Percentiles rank a stretch among this genome's conserved stretches.
Conservation (phyloP, 2,113 vertebrate species). For the Apteryx owenii region DNA sequence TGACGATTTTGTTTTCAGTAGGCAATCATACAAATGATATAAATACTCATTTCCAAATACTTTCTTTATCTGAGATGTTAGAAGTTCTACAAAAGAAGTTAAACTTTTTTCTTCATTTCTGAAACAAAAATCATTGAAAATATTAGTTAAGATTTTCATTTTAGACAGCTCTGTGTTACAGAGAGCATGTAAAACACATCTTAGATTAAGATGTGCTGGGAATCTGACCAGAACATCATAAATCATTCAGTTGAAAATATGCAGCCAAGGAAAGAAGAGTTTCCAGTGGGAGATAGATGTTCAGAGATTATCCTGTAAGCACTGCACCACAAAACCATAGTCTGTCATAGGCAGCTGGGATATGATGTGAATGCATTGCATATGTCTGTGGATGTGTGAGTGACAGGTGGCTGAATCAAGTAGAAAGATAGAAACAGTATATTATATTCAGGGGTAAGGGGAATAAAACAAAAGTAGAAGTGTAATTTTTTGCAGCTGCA, state of each 20-base stretch:
- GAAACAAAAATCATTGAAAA: not conserved
- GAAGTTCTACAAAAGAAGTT: not conserved
- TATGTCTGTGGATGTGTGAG: not conserved
- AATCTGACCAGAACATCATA: not conserved
- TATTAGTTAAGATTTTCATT: not conserved
- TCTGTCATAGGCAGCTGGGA: not conserved
- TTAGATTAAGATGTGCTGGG: not conserved
- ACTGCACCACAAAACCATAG: not conserved
- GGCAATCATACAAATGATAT: not conserved
- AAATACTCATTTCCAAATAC: not conserved
- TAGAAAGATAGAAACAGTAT: not conserved
- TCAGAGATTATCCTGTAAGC: not conserved
- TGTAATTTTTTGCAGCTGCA: constrained; percentile 37
- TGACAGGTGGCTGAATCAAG: constrained; percentile 17
- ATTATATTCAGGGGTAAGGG: not conserved
- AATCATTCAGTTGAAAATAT: not conserved
- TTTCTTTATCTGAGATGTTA: not conserved
- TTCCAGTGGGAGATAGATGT: not conserved
- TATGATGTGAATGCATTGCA: not conserved
- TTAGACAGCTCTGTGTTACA: not conserved
- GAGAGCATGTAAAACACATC: not conserved
- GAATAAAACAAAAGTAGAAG: constrained; percentile 16
- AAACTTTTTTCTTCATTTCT: not conserved
- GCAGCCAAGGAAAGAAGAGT: not conserved
- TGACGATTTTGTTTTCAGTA: not conserved